Evolutionary conservation across 2,113 vertebrate species (phyloP).

Genomic region (Lycaon pictus): DNA sequence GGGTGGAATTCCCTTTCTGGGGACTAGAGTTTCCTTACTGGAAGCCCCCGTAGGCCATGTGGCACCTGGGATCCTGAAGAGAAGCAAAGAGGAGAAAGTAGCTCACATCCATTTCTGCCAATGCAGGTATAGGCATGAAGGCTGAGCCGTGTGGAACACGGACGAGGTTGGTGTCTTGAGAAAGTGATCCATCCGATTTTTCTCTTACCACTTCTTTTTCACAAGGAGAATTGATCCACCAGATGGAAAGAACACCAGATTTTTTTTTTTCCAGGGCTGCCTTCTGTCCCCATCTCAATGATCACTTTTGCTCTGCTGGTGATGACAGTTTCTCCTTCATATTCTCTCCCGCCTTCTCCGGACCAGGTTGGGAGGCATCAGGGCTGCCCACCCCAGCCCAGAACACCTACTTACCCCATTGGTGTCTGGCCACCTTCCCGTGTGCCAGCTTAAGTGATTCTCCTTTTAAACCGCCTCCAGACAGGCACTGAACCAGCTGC

Average conservation of each 20-base stretch:
- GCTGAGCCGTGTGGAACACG: accelerated
- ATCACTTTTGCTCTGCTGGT: background rate
- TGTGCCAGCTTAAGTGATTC: background rate
- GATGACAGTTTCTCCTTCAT: background rate
- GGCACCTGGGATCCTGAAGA: background rate
- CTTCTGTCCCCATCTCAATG: background rate
- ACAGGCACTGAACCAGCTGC: too few species aligned
- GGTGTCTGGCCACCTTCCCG: background rate
- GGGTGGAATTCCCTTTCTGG: background rate
- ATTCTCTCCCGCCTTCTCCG: background rate
- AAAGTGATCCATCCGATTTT: background rate
- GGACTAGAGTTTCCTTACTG: background rate
- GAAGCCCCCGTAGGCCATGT: background rate
- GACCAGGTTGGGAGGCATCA: background rate
- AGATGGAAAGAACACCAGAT: background rate
- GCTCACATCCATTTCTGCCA: accelerated
- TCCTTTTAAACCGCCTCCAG: background rate
- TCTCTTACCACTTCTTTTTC: background rate
- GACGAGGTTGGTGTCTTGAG: background rate
- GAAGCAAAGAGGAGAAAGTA: accelerated
- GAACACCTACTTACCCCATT: accelerated
- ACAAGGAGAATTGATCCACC: background rate
- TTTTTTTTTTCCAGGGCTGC: background rate
- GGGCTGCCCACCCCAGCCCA: background rate
- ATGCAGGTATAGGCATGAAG: accelerated